A percentile compares a stretch with the other conserved stretches of the same genome.
Conservation (phyloP, 2,797 vertebrate species). For the Sternarchorhynchus goeldii region DNA sequence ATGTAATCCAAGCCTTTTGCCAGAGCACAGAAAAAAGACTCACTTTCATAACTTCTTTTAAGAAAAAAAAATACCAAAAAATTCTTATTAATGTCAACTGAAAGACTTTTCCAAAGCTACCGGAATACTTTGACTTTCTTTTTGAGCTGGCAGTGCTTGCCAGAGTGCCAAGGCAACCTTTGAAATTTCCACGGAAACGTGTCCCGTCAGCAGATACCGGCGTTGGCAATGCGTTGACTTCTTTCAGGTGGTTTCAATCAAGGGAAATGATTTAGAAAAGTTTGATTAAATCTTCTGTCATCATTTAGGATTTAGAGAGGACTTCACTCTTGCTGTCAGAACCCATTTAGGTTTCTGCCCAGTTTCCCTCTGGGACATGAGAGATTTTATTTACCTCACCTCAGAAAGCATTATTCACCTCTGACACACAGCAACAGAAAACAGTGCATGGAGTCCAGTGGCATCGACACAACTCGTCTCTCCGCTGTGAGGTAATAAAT, state of each 20-base stretch:
- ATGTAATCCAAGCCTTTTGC: not conserved
- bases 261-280: conserved; percentile 39
- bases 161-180: conserved; percentile 36
- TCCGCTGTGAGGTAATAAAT: conserved; percentile 26
- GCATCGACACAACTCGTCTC: conserved; percentile 10
- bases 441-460: not conserved
- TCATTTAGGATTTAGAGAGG: conserved; percentile 33
- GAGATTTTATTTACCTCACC: conserved; percentile 44
- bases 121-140: conserved; percentile 25
- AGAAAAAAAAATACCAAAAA: conserved; percentile 4
- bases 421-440: conserved; percentile 26
- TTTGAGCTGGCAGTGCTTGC: conserved; percentile 37
- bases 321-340: conserved; percentile 34
- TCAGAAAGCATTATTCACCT: conserved; percentile 47
- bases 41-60: conserved; percentile 11
- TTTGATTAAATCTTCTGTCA: conserved; percentile 56
- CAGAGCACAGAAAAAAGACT: not conserved
- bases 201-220: conserved; percentile 4
- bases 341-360: conserved; percentile 31
- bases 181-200: conserved; percentile 5
- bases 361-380: conserved; percentile 38
- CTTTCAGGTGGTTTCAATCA: conserved; percentile 19
- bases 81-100: conserved; percentile 38
- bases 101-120: conserved; percentile 27
- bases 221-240: not conserved